A percentile compares a stretch with the other conserved stretches of the same genome.
Conservation (phyloP, 2,797 vertebrate genomes). For the Coendou prehensilis region DNA sequence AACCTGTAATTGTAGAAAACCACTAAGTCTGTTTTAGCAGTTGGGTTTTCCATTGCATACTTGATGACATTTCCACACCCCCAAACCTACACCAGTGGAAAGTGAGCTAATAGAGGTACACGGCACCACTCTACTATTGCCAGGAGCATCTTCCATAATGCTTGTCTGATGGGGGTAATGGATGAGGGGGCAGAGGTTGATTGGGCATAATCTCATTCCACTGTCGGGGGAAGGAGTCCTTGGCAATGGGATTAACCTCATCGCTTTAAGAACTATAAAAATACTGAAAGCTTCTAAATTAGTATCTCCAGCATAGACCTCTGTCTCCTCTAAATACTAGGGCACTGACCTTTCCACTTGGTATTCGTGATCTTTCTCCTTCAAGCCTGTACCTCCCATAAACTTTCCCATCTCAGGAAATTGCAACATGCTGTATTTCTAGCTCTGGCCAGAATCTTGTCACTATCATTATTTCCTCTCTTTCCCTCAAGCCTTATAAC, state of each 20-base stretch:
- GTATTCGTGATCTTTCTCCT: not conserved
- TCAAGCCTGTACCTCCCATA: not conserved
- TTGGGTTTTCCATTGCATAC: not conserved
- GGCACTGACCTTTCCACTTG: not conserved
- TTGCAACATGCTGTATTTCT: not conserved
- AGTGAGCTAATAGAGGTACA: not conserved
- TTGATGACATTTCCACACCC: not conserved
- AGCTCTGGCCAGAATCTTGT: not conserved
- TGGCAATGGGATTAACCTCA: not conserved
- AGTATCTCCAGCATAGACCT: not conserved
- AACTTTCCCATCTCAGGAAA: not conserved
- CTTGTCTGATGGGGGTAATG: not conserved
- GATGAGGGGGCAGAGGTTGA: not conserved
- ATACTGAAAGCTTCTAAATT: not conserved
- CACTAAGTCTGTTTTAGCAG: not conserved
- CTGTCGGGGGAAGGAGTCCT: not conserved
- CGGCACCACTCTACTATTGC: not conserved
- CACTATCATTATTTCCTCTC: not conserved
- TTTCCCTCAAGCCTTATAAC: not conserved
- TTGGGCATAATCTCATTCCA: not conserved
- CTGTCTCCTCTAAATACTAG: not conserved
- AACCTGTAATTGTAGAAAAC: slow-evolving; percentile 52
- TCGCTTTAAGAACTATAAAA: not conserved
- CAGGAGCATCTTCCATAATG: not conserved
- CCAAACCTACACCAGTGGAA: not conserved